Evolutionary conservation across 2,888 invertebrate species (phyloP).

Genomic region (Plagodis dolabraria): DNA sequence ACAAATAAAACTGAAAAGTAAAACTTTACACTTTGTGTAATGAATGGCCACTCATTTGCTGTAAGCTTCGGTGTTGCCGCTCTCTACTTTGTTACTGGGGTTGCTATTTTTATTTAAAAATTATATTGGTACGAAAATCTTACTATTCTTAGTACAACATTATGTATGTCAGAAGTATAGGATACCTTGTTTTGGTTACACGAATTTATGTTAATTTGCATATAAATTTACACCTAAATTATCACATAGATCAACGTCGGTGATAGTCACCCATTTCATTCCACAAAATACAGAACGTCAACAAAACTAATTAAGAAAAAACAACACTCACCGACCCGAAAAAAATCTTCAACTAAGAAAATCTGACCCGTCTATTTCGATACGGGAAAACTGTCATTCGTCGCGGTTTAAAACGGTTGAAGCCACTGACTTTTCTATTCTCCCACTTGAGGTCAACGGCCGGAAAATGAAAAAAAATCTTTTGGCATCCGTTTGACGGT

Average conservation of each 20-base stretch:
- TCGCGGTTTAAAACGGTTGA: slow-evolving; percentile 39
- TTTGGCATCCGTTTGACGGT: slow-evolving; percentile 55
- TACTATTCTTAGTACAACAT: not conserved
- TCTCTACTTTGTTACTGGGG: slow-evolving; percentile 16
- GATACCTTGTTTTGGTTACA: too few relatives aligned
- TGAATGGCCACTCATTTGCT: slow-evolving; percentile 54
- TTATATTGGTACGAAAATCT: not conserved
- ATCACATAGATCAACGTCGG: too few relatives aligned
- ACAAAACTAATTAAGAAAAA: not conserved
- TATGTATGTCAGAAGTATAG: too few relatives aligned
- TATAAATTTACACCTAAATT: too few relatives aligned
- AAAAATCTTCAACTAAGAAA: slow-evolving; percentile 4
- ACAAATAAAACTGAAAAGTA: slow-evolving; percentile 70
- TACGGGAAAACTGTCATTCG: slow-evolving; percentile 9
- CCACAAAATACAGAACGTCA: not conserved
- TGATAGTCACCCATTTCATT: not conserved
- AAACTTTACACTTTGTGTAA: slow-evolving; percentile 47
- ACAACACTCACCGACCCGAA: not conserved
- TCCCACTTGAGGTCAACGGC: slow-evolving; percentile 48
- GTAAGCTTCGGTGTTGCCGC: slow-evolving; percentile 18
- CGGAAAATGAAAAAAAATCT: slow-evolving; percentile 52
- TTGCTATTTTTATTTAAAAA: not conserved
- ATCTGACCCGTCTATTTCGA: slow-evolving; percentile 1
- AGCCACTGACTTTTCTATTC: slow-evolving; percentile 51
- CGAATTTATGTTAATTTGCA: too few relatives aligned